Evolutionary conservation across 1,140 invertebrate species (phyloP).

Genomic region (Hyphantria cunea): DNA sequence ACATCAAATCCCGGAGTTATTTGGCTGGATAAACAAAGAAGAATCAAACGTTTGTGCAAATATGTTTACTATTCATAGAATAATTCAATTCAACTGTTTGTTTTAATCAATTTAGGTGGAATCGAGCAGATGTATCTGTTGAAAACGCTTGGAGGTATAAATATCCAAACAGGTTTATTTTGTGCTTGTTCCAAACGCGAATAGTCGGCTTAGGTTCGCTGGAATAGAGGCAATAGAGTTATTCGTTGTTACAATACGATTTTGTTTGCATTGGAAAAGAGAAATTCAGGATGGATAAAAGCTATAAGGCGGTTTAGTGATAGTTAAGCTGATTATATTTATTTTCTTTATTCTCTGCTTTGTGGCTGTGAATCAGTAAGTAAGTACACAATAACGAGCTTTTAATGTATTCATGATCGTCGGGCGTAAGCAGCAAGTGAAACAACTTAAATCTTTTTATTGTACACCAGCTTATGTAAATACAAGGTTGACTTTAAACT

Average conservation of each 20-base stretch:
- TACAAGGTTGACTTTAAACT: no score
- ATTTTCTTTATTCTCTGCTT: no score
- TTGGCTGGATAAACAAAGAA: neutral
- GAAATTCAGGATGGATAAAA: neutral
- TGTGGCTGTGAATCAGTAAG: no score
- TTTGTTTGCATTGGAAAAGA: conserved; percentile 6
- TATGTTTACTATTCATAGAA: conserved; percentile 10
- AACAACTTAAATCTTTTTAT: no score
- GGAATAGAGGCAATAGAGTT: conserved; percentile 22
- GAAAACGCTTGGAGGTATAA: conserved; percentile 23
- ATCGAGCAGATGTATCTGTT: conserved; percentile 1
- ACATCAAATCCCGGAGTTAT: neutral
- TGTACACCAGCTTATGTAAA: no score
- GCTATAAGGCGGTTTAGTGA: neutral
- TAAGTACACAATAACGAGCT: no score
- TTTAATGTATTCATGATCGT: no score
- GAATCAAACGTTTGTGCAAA: neutral
- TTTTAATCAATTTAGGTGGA: conserved; percentile 12
- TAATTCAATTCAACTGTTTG: conserved; percentile 16
- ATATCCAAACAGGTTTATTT: conserved; percentile 29
- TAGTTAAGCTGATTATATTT: no score
- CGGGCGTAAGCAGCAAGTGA: no score
- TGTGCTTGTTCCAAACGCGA: conserved; percentile 14
- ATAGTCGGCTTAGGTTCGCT: conserved; percentile 17
- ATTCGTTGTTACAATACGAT: conserved; percentile 11